Conservation (phyloP, 1,140 invertebrate genomes). For the Asobara japonica region DNA sequence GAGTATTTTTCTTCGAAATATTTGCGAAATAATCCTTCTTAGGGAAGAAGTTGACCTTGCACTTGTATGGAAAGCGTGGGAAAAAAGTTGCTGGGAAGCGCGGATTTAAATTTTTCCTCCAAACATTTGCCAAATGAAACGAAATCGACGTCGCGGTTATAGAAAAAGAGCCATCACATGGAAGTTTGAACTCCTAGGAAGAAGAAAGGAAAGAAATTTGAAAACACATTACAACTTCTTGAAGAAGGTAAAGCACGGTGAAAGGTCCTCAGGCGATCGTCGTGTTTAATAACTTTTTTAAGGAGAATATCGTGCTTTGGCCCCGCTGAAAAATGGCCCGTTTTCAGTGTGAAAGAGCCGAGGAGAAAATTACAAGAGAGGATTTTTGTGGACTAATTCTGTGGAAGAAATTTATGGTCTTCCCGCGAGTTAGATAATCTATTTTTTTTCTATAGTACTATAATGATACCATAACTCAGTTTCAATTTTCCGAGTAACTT, state of each 20-base stretch:
- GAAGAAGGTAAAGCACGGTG: constrained; percentile 15
- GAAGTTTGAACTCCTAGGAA: not conserved
- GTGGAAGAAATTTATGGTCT: no score
- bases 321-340: not conserved
- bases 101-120: no score
- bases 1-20: not conserved
- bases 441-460: no score
- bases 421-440: no score
- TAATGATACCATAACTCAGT: no score
- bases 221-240: constrained; percentile 26
- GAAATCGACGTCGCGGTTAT: not conserved
- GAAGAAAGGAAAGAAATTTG: constrained; percentile 21
- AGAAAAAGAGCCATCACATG: not conserved
- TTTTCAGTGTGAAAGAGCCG: not conserved
- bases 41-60: not conserved
- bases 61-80: not conserved
- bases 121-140: no score
- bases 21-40: not conserved
- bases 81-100: not conserved
- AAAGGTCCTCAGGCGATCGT: constrained; percentile 25
- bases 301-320: constrained; percentile 13
- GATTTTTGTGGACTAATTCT: no score
- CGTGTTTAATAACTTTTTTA: constrained; percentile 27
- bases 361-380: not conserved
- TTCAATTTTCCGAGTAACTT: no score